Base-by-base conservation (phyloP, 2,888 invertebrate genomes). In the Macaria liturata region DNA sequence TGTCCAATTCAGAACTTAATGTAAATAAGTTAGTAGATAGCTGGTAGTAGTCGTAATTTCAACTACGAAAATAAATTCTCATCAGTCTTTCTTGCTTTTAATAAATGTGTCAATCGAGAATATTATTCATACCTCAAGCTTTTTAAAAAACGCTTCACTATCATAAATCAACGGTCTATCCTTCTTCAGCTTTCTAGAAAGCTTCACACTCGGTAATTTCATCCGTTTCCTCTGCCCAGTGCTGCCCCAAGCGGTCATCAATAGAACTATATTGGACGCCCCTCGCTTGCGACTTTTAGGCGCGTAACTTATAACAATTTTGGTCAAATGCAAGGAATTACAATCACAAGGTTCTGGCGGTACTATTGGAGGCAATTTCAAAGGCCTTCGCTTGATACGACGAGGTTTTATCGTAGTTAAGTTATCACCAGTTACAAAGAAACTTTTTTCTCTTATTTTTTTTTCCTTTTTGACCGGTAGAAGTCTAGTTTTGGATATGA, bases 401-500 rank as follows among this genome's bases (percentile, higher is more conserved):
- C 78, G 78, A 0, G 75, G 69, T 67, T 83, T 87, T 2, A 67
- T 46, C 6, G 81, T 67, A 0, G 61, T 52, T 40, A 83, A 69
- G 62, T 83, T 84, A 61, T 86, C 84, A 9, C 81, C 79, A 0
- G 77, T 74, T 3, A 81, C 76, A 34, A 70, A 76, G 40, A 81
- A 76, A 61, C 74, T 80, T 40, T 77, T 84, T 5, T 81, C 81
- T 61, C 78, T 79, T 0, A 9, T 60, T 57, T 70, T 73, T 42
- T 69, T 82, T 5, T 76, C 71, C 4, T 42, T 42, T 42, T 42
- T 84, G 20, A 76, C 68, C 43, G 87, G 80, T 31, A 88, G 56
- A 1, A 88, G 66, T 71, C 86, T 88, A 0, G 88, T 83, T 71
- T 89, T 87, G 0, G 89, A 88, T 71, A 89, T 81, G 39, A 89